These are phyloP conservation scores for Nomada flava DNA, from an alignment of 2,888 invertebrate genomes.

Conservation along the genomic window DNA sequence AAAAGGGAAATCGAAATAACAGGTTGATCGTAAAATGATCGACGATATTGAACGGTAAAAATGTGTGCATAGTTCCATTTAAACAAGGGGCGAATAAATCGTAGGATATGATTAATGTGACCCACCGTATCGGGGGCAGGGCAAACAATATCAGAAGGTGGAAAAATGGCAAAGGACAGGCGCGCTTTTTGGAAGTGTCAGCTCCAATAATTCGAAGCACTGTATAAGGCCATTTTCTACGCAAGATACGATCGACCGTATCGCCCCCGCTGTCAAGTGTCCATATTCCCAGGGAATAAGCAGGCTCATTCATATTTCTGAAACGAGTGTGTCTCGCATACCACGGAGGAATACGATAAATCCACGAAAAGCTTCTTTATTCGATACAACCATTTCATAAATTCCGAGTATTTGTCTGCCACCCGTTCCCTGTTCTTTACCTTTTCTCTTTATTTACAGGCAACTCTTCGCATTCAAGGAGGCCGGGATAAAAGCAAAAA, in stretches of 20 bases:
- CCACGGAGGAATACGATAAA: constrained; percentile 4
- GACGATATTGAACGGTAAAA: neutral
- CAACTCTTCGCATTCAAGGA: no score
- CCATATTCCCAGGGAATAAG: constrained; percentile 38
- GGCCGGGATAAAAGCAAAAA: neutral
- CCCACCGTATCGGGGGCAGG: neutral
- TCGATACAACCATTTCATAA: neutral
- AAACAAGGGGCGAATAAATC: constrained; percentile 21
- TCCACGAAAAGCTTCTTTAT: neutral
- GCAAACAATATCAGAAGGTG: neutral
- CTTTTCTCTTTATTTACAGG: no score
- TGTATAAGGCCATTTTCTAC: constrained; percentile 17
- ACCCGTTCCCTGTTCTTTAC: no score
- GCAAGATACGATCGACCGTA: constrained; percentile 43
- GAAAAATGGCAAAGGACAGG: neutral
- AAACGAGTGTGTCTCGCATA: constrained; percentile 31
- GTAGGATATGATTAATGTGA: neutral
- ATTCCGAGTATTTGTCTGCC: no score
- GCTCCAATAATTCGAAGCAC: neutral
- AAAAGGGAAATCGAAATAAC: neutral
- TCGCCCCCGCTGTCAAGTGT: constrained; percentile 31
- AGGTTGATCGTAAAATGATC: constrained; percentile 21
- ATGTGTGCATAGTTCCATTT: neutral
- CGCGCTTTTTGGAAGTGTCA: neutral
- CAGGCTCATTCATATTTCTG: constrained; percentile 54